phyloP scores from a whole-genome alignment of 2,113 vertebrate genomes.

The Phylloscopus trochiloides region DNA sequence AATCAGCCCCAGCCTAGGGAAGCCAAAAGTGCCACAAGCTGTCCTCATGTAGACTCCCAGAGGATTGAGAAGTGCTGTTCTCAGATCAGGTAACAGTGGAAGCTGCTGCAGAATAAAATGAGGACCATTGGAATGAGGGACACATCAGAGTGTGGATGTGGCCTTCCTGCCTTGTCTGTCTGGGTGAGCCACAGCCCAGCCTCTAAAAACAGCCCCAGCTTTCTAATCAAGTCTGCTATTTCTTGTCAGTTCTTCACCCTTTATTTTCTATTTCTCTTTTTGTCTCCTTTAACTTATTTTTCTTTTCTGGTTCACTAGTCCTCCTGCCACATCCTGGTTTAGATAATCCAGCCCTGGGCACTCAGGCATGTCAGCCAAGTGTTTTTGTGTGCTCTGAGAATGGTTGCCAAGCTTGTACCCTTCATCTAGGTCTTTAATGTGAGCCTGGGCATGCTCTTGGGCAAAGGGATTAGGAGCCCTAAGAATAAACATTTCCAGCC shows the following conservation, averaged over 20 bases:
- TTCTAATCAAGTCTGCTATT: neutral
- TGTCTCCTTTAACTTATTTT: neutral
- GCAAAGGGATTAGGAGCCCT: neutral
- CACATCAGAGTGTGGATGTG: no score
- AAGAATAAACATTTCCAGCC: neutral
- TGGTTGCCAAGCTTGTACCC: neutral
- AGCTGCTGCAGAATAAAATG: neutral
- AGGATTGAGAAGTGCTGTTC: neutral
- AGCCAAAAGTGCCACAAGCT: neutral
- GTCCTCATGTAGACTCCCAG: neutral
- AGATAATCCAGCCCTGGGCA: neutral
- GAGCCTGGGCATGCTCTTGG: neutral
- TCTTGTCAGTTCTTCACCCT: neutral
- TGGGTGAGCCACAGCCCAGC: neutral
- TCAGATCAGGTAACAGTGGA: accelerated
- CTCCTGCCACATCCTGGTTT: neutral
- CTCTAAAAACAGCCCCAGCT: neutral
- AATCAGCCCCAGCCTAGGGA: neutral
- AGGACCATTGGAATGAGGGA: neutral
- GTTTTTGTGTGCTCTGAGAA: neutral
- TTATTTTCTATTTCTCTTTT: neutral
- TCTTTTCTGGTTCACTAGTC: neutral
- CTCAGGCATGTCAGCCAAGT: neutral
- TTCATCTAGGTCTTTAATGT: neutral
- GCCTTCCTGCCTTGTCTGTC: neutral